phyloP scores from a whole-genome alignment of 2,797 vertebrate genomes.

The Cossypha niveicapilla region DNA sequence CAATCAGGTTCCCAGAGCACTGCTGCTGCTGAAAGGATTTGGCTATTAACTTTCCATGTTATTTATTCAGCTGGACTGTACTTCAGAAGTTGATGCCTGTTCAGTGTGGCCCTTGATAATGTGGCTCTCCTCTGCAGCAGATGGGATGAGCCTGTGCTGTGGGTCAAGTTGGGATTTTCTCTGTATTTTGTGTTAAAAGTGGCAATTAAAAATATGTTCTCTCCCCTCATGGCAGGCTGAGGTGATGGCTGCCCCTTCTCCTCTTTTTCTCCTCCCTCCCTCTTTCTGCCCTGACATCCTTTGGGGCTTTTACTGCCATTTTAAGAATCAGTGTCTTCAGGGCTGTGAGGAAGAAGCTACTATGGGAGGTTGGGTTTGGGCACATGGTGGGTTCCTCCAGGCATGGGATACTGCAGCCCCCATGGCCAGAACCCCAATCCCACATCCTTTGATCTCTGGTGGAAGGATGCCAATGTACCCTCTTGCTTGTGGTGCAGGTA shows the following conservation, averaged over 20 bases:
- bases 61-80: conserved; percentile 52
- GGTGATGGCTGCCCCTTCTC: background rate
- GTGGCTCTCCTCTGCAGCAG: background rate
- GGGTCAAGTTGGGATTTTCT: background rate
- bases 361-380: background rate
- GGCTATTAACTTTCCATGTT: background rate
- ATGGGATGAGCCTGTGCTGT: background rate
- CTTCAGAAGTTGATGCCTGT: background rate
- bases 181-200: background rate
- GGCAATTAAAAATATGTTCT: background rate
- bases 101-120: background rate
- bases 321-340: background rate
- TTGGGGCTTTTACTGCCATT: background rate
- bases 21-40: conserved; percentile 28
- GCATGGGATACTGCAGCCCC: rapidly evolving
- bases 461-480: background rate
- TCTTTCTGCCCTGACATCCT: background rate
- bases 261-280: background rate
- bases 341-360: background rate
- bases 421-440: rapidly evolving
- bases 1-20: conserved; percentile 3
- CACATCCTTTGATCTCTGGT: background rate
- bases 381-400: rapidly evolving
- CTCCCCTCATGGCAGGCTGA: background rate
- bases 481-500: background rate